Base-by-base conservation (phyloP, 2,113 vertebrate genomes). In the Antigone vipio region DNA sequence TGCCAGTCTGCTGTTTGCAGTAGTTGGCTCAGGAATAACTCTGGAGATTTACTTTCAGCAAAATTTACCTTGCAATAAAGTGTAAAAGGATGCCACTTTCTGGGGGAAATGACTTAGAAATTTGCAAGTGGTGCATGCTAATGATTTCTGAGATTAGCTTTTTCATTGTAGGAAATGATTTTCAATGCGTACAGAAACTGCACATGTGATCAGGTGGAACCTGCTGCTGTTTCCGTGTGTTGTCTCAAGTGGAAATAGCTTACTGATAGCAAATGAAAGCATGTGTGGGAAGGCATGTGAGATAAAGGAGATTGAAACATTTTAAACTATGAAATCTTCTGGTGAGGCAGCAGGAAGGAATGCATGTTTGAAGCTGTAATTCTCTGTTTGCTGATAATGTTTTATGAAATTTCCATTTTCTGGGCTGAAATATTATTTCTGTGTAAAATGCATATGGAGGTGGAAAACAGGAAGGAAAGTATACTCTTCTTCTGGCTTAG, bases 151-250 rank as follows among this genome's bases (percentile, higher is more conserved):
- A 53, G 42, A 52, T 75, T 19, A 30, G 52, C 11, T 32, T 82
- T 4, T 53, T 83, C 21, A 8, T 49, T 80, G 59, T 34, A 73
- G 58, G 59, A 85, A 74, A 58, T 55, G 0, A 20, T 55, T 74
- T 80, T 64, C 38, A n/a, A 7, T 1, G 0, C 40, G 12, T 56
- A 23, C 8, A 49, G 81, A 45, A 87, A n/a, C 26, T 47, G 29
- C 34, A 49, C 0, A 71, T n/a, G 8, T 40, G 15, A 8, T 89
- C 14, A 26, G 49, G 38, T 71, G 60, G 32, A 53, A 87, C 52
- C 59, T 0, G 0, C 40, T 52, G 9, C 55, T 71, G 26, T 62
- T 87, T 34, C 47, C 81, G 64, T 2, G 0, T 22, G 34, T 58
- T 44, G 23, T 34, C 40, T 80, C 5, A 8, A 42, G 34, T 62